phyloP scores from a whole-genome alignment of 2,797 vertebrate species.

The Silurus aristotelis region DNA sequence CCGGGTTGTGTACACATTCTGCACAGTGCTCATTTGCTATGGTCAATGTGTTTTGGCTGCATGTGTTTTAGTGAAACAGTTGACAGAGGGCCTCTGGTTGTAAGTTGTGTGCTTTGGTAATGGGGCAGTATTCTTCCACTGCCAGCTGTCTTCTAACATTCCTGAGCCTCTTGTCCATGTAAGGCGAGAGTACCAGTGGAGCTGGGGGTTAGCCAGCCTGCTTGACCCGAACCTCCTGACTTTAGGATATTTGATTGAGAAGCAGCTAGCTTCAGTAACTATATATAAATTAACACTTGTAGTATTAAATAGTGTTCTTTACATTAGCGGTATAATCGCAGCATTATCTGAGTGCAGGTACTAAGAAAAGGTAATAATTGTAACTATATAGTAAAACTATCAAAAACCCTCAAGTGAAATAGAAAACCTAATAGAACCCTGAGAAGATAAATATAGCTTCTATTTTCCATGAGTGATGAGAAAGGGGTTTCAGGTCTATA shows the following conservation, averaged over 20 bases:
- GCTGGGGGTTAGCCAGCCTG: slow-evolving; percentile 28
- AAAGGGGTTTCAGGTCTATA: background rate
- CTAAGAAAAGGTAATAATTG: background rate
- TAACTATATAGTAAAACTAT: background rate
- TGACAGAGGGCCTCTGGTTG: slow-evolving; percentile 12
- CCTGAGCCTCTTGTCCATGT: slow-evolving; percentile 68
- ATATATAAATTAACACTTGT: background rate
- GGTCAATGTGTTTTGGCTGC: slow-evolving; percentile 3
- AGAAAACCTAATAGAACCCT: background rate
- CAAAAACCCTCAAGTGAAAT: background rate
- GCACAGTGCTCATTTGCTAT: background rate
- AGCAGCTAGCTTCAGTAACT: background rate
- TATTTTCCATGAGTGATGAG: slow-evolving; percentile 6
- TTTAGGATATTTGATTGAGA: slow-evolving; percentile 12
- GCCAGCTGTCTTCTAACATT: slow-evolving; percentile 75
- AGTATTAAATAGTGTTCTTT: background rate
- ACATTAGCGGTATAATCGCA: background rate
- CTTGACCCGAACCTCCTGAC: slow-evolving; percentile 14
- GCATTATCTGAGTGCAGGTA: background rate
- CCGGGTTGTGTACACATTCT: background rate
- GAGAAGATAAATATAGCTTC: background rate
- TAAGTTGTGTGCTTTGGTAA: slow-evolving; percentile 60
- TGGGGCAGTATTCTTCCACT: slow-evolving; percentile 48
- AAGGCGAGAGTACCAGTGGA: slow-evolving; percentile 57
- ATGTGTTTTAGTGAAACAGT: slow-evolving; percentile 19